These are phyloP conservation scores for Leptobrachium leishanense DNA, from an alignment of 2,113 vertebrate genomes.

Conservation along the genomic window DNA sequence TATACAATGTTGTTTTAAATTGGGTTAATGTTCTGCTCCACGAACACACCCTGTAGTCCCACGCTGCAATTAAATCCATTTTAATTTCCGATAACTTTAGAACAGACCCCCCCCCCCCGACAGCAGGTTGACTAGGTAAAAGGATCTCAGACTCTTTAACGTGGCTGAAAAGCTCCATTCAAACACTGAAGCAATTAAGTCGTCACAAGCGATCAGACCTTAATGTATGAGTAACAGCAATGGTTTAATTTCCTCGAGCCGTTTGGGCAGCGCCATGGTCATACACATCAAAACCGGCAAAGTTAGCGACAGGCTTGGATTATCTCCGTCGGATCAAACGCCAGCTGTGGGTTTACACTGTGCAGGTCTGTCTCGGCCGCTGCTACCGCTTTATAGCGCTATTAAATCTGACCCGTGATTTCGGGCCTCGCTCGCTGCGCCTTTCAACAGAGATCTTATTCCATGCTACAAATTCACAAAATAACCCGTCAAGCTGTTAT, in stretches of 20 bases:
- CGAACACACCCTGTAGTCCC: no score
- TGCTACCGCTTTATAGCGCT: slow-evolving; percentile 14
- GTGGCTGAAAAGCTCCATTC: no score
- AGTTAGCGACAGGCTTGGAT: slow-evolving; percentile 19
- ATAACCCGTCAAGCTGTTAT: slow-evolving; percentile 9
- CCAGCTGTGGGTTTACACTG: slow-evolving; percentile 16
- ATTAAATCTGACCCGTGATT: slow-evolving; percentile 33
- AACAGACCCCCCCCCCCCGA: no score
- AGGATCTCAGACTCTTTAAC: no score
- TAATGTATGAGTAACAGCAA: not conserved
- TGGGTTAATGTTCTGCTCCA: no score
- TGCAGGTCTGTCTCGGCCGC: not conserved
- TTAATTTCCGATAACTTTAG: no score
- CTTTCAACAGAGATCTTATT: slow-evolving; percentile 32
- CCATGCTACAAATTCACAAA: not conserved
- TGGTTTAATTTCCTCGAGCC: slow-evolving; percentile 16
- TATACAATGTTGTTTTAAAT: no score
- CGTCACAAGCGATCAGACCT: not conserved
- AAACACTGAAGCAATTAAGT: not conserved
- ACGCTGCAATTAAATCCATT: no score
- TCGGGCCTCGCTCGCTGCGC: not conserved
- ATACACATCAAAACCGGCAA: not conserved
- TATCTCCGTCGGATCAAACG: slow-evolving; percentile 11
- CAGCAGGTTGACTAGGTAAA: no score
- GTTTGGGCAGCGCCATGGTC: not conserved